A percentile compares a stretch with the other conserved stretches of the same genome.
phyloP scores from a whole-genome alignment of 1,140 invertebrate species.

The Linepithema humile region DNA sequence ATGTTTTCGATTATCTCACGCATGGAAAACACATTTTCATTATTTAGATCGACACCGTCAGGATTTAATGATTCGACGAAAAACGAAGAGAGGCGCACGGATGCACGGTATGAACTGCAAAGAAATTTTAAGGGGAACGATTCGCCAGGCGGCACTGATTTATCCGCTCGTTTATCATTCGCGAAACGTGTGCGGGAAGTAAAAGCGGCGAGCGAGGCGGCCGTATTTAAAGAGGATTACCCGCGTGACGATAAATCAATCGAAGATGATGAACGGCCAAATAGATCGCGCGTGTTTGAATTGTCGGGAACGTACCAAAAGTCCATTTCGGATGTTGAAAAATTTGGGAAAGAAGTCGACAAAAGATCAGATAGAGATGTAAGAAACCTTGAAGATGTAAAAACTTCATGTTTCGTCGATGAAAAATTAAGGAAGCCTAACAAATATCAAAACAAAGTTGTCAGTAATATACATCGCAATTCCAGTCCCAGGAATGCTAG shows the following conservation, averaged over 20 bases:
- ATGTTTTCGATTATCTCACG: neutral
- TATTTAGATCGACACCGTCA: neutral
- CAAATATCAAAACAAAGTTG: neutral
- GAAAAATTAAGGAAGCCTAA: neutral
- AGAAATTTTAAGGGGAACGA: slow-evolving; percentile 44
- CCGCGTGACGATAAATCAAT: slow-evolving; percentile 43
- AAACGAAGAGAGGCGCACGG: slow-evolving; percentile 10
- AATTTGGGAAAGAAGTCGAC: neutral
- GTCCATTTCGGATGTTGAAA: slow-evolving; percentile 29
- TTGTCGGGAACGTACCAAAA: slow-evolving; percentile 14
- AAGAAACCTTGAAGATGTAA: neutral
- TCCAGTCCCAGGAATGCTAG: too few species aligned
- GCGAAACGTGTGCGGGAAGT: slow-evolving; percentile 46
- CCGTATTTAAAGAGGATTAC: slow-evolving; percentile 45
- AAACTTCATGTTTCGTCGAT: neutral
- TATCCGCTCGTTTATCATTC: slow-evolving; percentile 55
- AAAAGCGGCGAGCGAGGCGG: slow-evolving; percentile 37
- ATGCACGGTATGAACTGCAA: slow-evolving; percentile 2
- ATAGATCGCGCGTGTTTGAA: slow-evolving; percentile 29
- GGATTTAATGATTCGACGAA: slow-evolving; percentile 32
- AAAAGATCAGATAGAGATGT: neutral
- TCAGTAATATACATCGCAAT: neutral
- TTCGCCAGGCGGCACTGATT: slow-evolving; percentile 28
- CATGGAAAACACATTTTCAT: neutral
- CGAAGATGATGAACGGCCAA: slow-evolving; percentile 46